phyloP scores from a whole-genome alignment of 1,140 invertebrate species.

The Drosophila pectinifera region DNA sequence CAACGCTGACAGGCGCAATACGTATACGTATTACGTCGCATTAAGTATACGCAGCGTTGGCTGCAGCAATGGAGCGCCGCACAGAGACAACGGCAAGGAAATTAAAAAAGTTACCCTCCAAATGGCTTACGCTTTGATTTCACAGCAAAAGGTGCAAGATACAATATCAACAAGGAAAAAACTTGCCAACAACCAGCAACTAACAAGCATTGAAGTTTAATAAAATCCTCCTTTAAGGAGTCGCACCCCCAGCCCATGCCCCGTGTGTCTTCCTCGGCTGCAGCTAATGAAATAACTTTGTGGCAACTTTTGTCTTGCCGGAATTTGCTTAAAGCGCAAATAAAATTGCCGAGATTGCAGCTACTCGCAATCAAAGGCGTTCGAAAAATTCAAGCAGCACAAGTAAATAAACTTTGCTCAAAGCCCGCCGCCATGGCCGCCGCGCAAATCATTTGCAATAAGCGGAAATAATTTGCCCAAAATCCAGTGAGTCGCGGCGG shows the following conservation, averaged over 20 bases:
- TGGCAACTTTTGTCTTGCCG: slow-evolving; percentile 55
- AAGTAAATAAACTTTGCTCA: slow-evolving; percentile 38
- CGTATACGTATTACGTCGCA: slow-evolving; percentile 37
- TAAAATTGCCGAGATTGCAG: slow-evolving; percentile 55
- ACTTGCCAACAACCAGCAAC: slow-evolving; percentile 42
- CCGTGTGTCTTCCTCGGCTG: slow-evolving; percentile 9
- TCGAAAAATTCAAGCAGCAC: slow-evolving; percentile 32
- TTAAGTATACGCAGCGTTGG: slow-evolving; percentile 63
- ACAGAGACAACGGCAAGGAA: slow-evolving; percentile 48
- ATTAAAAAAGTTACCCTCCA: slow-evolving; percentile 57
- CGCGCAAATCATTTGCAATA: slow-evolving; percentile 48
- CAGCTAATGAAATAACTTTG: slow-evolving; percentile 66
- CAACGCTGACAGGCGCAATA: slow-evolving; percentile 48
- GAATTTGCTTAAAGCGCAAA: slow-evolving; percentile 62
- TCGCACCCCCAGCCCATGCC: background rate
- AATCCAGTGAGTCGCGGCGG: slow-evolving; percentile 16
- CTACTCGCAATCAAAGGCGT: slow-evolving; percentile 38
- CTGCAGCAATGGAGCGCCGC: slow-evolving; percentile 2
- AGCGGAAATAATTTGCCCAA: slow-evolving; percentile 55
- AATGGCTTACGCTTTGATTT: slow-evolving; percentile 51
- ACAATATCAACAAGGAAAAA: slow-evolving; percentile 44
- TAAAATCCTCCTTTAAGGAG: slow-evolving; percentile 52
- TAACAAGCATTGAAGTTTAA: slow-evolving; percentile 63
- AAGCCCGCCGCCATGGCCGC: slow-evolving; percentile 8
- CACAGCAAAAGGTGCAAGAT: slow-evolving; percentile 48